These are phyloP conservation scores for Cyclargus thomasi DNA, from an alignment of 1,140 invertebrate genomes.

Conservation along the genomic window DNA sequence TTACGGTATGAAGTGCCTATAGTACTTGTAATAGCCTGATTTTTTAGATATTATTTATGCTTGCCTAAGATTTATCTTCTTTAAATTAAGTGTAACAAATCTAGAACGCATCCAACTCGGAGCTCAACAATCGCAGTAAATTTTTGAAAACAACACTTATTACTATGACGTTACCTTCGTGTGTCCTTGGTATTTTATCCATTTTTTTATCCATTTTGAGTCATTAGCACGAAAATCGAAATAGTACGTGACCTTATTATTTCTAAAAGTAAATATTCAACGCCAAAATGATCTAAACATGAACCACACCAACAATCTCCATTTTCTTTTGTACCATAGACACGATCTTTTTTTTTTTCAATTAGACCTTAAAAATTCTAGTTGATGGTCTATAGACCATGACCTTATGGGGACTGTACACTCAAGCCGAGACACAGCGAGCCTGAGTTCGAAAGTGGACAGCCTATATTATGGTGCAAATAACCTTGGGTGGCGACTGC, in stretches of 20 bases:
- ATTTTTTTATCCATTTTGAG: conserved; percentile 83
- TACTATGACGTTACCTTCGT: conserved; percentile 80
- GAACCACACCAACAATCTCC: conserved; percentile 27
- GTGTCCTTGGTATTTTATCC: conserved; percentile 86
- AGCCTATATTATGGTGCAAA: too few relatives aligned
- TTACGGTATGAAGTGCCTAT: neutral
- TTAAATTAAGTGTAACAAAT: neutral
- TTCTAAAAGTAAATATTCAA: neutral
- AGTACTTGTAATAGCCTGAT: neutral
- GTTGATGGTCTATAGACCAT: too few relatives aligned
- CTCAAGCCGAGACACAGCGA: too few relatives aligned
- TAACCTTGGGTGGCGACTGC: too few relatives aligned
- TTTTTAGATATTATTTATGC: neutral
- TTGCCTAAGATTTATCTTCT: neutral
- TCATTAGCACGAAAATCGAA: conserved; percentile 20
- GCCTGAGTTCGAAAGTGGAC: too few relatives aligned
- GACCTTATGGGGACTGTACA: too few relatives aligned
- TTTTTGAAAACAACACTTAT: neutral
- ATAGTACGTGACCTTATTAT: conserved; percentile 4
- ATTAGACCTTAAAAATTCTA: too few relatives aligned
- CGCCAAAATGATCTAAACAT: neutral
- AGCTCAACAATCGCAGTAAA: neutral
- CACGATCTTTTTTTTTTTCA: too few relatives aligned
- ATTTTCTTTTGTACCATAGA: conserved; percentile 22
- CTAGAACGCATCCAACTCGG: neutral